Evolutionary conservation across 2,888 invertebrate species (phyloP).

Genomic region (Empis livida): DNA sequence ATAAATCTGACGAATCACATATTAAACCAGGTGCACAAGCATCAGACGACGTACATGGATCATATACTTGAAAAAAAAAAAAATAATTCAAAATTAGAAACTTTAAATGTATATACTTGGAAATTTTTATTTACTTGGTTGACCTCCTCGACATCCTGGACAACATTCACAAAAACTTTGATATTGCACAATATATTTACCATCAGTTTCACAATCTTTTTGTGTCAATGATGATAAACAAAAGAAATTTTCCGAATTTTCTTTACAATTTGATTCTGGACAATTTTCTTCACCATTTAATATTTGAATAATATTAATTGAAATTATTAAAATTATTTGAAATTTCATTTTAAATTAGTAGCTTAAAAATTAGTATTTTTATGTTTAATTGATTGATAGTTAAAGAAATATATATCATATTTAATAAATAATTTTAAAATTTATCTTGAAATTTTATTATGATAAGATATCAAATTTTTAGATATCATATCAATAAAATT

Average conservation of each 20-base stretch:
- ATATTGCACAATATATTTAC: conserved; percentile 12
- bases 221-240: conserved; percentile 17
- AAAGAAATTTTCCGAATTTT: conserved; percentile 2
- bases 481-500: too few relatives aligned
- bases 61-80: conserved; percentile 1
- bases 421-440: too few relatives aligned
- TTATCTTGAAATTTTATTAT: too few relatives aligned
- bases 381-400: too few relatives aligned
- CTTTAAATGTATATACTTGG: too few relatives aligned
- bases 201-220: conserved; percentile 13
- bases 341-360: too few relatives aligned
- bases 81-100: not conserved
- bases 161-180: conserved; percentile 31
- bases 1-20: conserved; percentile 17
- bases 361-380: too few relatives aligned
- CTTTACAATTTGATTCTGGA: conserved; percentile 7
- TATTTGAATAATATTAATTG: too few relatives aligned
- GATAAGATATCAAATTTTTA: too few relatives aligned
- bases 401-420: too few relatives aligned
- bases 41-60: conserved; percentile 4
- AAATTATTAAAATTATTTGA: too few relatives aligned
- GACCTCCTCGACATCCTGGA: conserved; percentile 32
- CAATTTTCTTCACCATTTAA: not conserved
- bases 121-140: conserved; percentile 7
- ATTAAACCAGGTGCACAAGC: conserved; percentile 27